Conservation (phyloP, 2,888 invertebrate species). For the Caenorhabditis parvicauda region DNA sequence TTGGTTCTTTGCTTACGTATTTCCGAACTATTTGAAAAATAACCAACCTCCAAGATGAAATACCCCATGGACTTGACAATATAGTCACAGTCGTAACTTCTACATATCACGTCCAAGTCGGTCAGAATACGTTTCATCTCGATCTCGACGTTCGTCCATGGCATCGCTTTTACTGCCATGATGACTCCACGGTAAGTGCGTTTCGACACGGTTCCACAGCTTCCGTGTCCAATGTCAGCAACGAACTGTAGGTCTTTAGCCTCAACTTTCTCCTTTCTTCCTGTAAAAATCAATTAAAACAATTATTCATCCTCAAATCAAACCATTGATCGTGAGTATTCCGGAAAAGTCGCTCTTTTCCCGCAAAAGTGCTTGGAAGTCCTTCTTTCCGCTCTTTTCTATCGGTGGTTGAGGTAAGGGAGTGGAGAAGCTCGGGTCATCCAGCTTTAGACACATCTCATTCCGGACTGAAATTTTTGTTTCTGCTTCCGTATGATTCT, state of each 20-base stretch:
- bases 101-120: constrained; percentile 96
- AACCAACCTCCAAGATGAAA: constrained; percentile 86
- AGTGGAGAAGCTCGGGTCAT: too few relatives aligned
- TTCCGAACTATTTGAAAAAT: background rate
- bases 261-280: constrained; percentile 6
- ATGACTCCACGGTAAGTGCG: constrained; percentile 70
- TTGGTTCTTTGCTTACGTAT: background rate
- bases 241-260: constrained; percentile 60
- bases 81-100: constrained; percentile 91
- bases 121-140: constrained; percentile 96
- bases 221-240: constrained; percentile 67
- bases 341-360: too few relatives aligned
- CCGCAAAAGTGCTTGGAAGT: too few relatives aligned
- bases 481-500: too few relatives aligned
- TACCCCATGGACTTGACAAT: constrained; percentile 96
- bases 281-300: background rate
- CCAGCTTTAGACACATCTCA: too few relatives aligned
- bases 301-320: too few relatives aligned
- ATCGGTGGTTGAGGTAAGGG: background rate
- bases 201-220: constrained; percentile 95
- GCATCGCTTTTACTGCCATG: constrained; percentile 72
- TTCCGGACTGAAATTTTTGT: too few relatives aligned
- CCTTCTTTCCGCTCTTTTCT: constrained; percentile 11
- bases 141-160: constrained; percentile 90
- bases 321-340: too few relatives aligned